Base-by-base conservation (phyloP, 2,797 vertebrate species). In the Tokudaia muenninki region DNA sequence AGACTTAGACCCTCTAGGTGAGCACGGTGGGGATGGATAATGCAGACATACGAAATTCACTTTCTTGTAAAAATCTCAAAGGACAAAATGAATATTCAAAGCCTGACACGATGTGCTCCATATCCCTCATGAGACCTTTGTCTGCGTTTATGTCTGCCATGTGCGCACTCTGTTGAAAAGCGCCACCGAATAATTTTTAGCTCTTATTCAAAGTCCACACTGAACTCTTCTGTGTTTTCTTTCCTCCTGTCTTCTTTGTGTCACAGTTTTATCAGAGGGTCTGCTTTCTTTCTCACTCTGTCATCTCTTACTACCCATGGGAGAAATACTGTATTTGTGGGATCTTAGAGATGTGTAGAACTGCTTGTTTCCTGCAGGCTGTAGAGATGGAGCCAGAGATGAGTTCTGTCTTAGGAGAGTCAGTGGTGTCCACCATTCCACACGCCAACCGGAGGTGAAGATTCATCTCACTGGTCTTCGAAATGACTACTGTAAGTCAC, bases 401-500 rank as follows among this genome's bases (percentile, higher is more conserved):
- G 65, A 96, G 29, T 75, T 96, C 14, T 6, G 17, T 83, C 21
- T 87, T 67, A 92, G 94, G 96, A 87, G 55, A 78, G 77, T 95
- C 77, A 57, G 41, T 37, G 29, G 70, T 21, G 0, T 0, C 57
- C 93, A 94, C 31, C 3, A 11, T 22, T 95, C 72, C 13, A 2
- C 47, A 61, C 5, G 96, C 52, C 94, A 98, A 6, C 97, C 98
- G 8, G 97, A 98, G 91, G 82, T 95, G 86, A 98, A 94, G 87
- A 80, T 99, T 96, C 98, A 98, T 74, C 96, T 99, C 44, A 97
- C 98, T 8, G 98, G 98, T 7, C 98, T 99, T 86, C 95, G 94
- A 75, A 98, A 99, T 91, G 99, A 99, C 96, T 99, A 99, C 95
- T 99, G 98, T 99, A 98, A 99, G 98, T 98, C 92, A 81, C 80